Conservation (phyloP, 2,888 invertebrate genomes). For the Perizoma affinitatum region DNA sequence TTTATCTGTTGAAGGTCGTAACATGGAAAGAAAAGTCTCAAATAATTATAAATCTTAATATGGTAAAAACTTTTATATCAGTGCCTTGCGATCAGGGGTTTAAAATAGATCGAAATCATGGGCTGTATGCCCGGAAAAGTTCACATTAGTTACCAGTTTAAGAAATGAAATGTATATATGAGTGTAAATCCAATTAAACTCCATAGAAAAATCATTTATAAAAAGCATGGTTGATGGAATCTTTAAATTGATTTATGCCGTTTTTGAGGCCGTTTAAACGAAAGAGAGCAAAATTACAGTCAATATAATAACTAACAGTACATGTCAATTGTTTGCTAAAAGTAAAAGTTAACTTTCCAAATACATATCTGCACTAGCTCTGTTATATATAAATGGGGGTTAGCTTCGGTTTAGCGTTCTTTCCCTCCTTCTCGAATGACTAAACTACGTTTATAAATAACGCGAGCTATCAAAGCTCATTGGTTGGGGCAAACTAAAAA, state of each 20-base stretch:
- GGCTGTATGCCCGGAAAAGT: no score
- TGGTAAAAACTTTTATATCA: no score
- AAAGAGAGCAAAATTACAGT: slow-evolving; percentile 38
- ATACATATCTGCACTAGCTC: slow-evolving; percentile 6
- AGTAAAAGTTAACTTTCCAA: slow-evolving; percentile 17
- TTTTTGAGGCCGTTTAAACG: slow-evolving; percentile 34
- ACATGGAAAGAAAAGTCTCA: slow-evolving; percentile 32
- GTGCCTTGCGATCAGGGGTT: no score
- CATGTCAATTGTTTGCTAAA: slow-evolving; percentile 27
- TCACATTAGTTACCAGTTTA: no score
- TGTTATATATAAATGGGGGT: not conserved
- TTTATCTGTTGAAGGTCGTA: slow-evolving; percentile 72
- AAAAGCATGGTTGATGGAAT: slow-evolving; percentile 22
- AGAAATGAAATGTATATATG: no score
- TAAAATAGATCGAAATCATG: no score
- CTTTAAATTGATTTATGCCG: slow-evolving; percentile 28
- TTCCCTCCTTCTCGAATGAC: no score
- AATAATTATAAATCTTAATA: not conserved
- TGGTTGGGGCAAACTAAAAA: no score
- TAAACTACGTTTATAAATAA: no score
- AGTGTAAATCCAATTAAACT: slow-evolving; percentile 17
- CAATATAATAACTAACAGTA: slow-evolving; percentile 18
- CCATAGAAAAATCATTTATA: slow-evolving; percentile 17
- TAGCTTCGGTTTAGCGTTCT: slow-evolving; percentile 6
- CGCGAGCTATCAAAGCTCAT: no score